phyloP scores from a whole-genome alignment of 2,113 vertebrate species.

The Chelonoidis abingdonii region DNA sequence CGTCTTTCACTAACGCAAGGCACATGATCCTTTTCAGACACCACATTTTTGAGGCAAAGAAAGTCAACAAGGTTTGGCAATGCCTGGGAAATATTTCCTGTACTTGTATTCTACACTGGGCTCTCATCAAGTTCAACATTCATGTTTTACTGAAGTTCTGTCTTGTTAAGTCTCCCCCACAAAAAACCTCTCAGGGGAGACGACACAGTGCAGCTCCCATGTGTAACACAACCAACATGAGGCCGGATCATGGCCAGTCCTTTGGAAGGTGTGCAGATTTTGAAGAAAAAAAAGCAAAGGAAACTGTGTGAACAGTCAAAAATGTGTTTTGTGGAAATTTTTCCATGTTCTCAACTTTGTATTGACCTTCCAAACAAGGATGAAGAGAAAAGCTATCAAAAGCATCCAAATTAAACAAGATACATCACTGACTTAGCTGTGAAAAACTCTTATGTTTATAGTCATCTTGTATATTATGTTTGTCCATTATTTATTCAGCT shows the following conservation, averaged over 20 bases:
- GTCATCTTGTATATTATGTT: rapidly evolving
- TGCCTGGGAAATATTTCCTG: background rate
- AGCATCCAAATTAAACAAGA: background rate
- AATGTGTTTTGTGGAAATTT: background rate
- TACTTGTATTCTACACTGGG: background rate
- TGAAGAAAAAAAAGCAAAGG: background rate
- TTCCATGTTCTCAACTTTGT: background rate
- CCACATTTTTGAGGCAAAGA: background rate
- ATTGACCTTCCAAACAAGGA: background rate
- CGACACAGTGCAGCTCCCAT: background rate
- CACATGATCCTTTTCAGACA: background rate
- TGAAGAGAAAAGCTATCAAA: background rate
- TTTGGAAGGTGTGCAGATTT: background rate
- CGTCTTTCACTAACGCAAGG: background rate
- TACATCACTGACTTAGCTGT: background rate
- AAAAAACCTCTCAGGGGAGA: background rate
- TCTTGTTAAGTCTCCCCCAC: background rate
- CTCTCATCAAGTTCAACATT: background rate
- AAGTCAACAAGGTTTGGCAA: background rate
- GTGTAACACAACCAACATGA: background rate
- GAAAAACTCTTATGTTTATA: background rate
- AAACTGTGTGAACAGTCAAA: background rate
- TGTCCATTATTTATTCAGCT: background rate
- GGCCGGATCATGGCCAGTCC: background rate
- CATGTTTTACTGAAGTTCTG: background rate